Evolutionary conservation across 1,140 invertebrate species (phyloP).

Genomic region (Diprion similis): DNA sequence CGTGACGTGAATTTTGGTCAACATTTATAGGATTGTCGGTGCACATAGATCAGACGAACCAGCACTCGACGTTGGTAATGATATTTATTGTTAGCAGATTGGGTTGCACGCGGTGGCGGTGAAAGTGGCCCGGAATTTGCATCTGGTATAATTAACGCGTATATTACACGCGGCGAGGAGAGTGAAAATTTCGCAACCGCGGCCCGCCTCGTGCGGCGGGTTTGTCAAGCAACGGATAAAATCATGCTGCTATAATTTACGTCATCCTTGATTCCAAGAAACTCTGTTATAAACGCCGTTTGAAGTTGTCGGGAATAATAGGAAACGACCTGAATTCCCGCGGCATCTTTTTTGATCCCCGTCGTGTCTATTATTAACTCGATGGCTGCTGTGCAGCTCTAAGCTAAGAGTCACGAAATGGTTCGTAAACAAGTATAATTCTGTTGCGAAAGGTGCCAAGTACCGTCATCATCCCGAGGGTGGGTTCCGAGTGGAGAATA

Average conservation of each 20-base stretch:
- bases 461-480: background rate
- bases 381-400: background rate
- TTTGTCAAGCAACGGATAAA: background rate
- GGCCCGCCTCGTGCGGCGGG: background rate
- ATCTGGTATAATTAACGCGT: too few relatives aligned
- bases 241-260: background rate
- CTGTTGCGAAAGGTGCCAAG: conserved; percentile 4
- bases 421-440: conserved; percentile 8
- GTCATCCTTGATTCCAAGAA: background rate
- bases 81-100: too few relatives aligned
- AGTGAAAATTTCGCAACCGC: too few relatives aligned
- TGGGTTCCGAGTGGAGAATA: background rate
- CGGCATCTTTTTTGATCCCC: background rate
- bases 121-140: too few relatives aligned
- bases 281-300: background rate
- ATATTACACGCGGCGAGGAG: too few relatives aligned
- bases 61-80: too few relatives aligned
- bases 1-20: too few relatives aligned
- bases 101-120: too few relatives aligned
- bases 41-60: too few relatives aligned
- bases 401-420: background rate
- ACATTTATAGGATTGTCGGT: too few relatives aligned
- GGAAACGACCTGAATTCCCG: conserved; percentile 4
- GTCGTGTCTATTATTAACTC: background rate
- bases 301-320: conserved; percentile 7